Conservation (phyloP, 2,888 invertebrate genomes). For the Atethmia centrago region DNA sequence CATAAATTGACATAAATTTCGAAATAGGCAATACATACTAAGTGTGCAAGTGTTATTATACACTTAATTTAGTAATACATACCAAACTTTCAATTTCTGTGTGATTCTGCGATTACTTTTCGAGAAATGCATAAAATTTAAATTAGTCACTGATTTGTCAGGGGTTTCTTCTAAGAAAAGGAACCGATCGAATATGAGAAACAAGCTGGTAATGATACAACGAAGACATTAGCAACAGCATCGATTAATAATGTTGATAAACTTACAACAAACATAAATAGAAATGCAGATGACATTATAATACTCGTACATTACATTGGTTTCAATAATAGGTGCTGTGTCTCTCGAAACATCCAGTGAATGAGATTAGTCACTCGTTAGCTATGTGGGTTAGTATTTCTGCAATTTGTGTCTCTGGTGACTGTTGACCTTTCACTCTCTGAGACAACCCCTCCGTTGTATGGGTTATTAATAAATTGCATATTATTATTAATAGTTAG, state of each 20-base stretch:
- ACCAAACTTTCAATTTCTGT: slow-evolving; percentile 52
- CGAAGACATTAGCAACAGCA: slow-evolving; percentile 17
- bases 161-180: slow-evolving; percentile 36
- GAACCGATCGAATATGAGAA: slow-evolving; percentile 18
- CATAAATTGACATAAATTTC: slow-evolving; percentile 55
- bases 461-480: slow-evolving; percentile 51
- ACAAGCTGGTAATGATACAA: slow-evolving; percentile 3
- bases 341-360: slow-evolving; percentile 55
- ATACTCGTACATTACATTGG: slow-evolving; percentile 39
- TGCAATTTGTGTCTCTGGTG: slow-evolving; percentile 56
- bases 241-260: slow-evolving; percentile 25
- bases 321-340: slow-evolving; percentile 55
- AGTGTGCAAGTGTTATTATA: slow-evolving; percentile 46
- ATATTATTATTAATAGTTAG: slow-evolving; percentile 54
- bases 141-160: slow-evolving; percentile 57
- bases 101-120: slow-evolving; percentile 32
- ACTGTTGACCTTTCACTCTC: slow-evolving; percentile 64
- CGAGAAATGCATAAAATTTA: slow-evolving; percentile 48
- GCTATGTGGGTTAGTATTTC: slow-evolving; percentile 64
- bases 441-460: slow-evolving; percentile 52
- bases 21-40: slow-evolving; percentile 52
- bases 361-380: slow-evolving; percentile 60
- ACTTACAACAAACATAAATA: slow-evolving; percentile 31
- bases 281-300: slow-evolving; percentile 39
- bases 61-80: slow-evolving; percentile 28